phyloP scores from a whole-genome alignment of 2,113 vertebrate genomes.

The Gasterosteus nipponicus region DNA sequence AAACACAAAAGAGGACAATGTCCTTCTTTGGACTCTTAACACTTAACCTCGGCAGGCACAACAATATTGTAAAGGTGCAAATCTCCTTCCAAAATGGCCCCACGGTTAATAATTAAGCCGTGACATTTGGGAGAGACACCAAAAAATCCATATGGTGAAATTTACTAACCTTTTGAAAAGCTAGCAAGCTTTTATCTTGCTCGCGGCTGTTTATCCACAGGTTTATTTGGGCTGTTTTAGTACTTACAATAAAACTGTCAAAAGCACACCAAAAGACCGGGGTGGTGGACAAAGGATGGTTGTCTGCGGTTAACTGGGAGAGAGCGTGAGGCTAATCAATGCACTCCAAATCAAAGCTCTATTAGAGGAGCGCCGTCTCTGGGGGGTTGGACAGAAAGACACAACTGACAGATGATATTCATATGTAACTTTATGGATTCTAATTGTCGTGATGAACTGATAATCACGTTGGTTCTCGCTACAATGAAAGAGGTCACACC shows the following conservation, averaged over 20 bases:
- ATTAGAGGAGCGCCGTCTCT: slow-evolving; percentile 49
- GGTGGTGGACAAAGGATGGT: slow-evolving; percentile 56
- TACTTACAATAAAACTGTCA: slow-evolving; percentile 78
- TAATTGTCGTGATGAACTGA: slow-evolving; percentile 69
- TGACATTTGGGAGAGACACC: slow-evolving; percentile 80
- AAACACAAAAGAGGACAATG: slow-evolving; percentile 72
- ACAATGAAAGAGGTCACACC: slow-evolving; percentile 52
- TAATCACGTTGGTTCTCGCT: slow-evolving; percentile 56
- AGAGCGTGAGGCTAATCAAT: slow-evolving; percentile 71
- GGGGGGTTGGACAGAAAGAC: slow-evolving; percentile 23
- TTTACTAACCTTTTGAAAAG: slow-evolving; percentile 80
- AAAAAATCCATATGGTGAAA: slow-evolving; percentile 82
- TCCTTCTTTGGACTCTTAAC: slow-evolving; percentile 70
- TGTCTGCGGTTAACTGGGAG: slow-evolving; percentile 59
- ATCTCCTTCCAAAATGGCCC: slow-evolving; percentile 74
- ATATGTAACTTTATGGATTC: slow-evolving; percentile 74
- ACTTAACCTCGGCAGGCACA: slow-evolving; percentile 77
- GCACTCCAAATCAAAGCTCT: slow-evolving; percentile 61
- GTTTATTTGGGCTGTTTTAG: slow-evolving; percentile 70
- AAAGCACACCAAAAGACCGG: slow-evolving; percentile 53
- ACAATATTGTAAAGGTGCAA: slow-evolving; percentile 78
- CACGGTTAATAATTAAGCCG: slow-evolving; percentile 82
- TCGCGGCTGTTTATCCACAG: slow-evolving; percentile 57
- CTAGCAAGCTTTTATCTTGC: slow-evolving; percentile 21
- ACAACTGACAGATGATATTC: slow-evolving; percentile 66